These are phyloP conservation scores for Bovichtus diacanthus DNA, from an alignment of 2,797 vertebrate species.

Conservation along the genomic window DNA sequence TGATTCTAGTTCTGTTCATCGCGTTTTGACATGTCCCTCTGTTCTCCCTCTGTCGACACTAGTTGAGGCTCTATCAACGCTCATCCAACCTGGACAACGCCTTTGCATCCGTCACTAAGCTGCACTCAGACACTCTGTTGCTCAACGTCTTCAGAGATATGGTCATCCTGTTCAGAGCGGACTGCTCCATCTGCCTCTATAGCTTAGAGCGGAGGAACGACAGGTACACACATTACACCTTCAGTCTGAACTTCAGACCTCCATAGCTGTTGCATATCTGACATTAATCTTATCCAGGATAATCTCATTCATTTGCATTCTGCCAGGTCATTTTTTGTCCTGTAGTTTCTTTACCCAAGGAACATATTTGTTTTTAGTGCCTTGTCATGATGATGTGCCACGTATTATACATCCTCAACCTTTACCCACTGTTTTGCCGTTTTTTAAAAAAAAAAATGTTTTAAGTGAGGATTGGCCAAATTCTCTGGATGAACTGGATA, in stretches of 20 bases:
- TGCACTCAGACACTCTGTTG: constrained; percentile 92
- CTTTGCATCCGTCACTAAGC: constrained; percentile 94
- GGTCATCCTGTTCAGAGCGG: constrained; percentile 93
- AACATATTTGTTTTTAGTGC: not conserved
- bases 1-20: not conserved
- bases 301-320: not conserved
- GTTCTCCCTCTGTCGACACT: not conserved
- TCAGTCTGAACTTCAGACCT: not conserved
- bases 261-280: not conserved
- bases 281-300: not conserved
- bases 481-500: not conserved
- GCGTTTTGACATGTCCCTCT: not conserved
- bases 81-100: constrained; percentile 97
- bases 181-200: constrained; percentile 98
- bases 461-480: not conserved
- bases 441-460: too few species aligned
- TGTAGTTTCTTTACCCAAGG: too few species aligned
- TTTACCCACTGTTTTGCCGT: not conserved
- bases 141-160: constrained; percentile 97
- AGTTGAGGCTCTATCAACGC: constrained; percentile 92
- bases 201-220: constrained; percentile 92
- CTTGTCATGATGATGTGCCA: too few species aligned
- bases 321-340: too few species aligned
- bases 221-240: constrained; percentile 78
- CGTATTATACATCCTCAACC: not conserved